phyloP scores from a whole-genome alignment of 2,888 invertebrate genomes.

The Entomobrya proxima region DNA sequence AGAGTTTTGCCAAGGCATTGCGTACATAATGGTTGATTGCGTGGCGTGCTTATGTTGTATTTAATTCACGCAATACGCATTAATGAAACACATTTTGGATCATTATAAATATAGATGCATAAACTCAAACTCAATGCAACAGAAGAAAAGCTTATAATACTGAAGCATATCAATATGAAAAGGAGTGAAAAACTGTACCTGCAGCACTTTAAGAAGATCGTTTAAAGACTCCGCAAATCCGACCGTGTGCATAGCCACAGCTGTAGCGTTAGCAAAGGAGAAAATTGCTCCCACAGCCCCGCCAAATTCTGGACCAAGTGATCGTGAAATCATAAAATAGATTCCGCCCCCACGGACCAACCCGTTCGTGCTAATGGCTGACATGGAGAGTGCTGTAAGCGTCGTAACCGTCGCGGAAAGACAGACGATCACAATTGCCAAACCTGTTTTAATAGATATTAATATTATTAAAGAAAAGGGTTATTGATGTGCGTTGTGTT shows the following conservation, averaged over 20 bases:
- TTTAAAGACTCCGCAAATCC: constrained; percentile 82
- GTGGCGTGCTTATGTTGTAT: too few species aligned
- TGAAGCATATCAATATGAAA: background rate
- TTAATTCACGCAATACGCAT: too few species aligned
- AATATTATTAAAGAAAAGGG: constrained; percentile 36
- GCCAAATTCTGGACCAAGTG: constrained; percentile 78
- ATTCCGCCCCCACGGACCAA: constrained; percentile 75
- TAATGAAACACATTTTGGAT: too few species aligned
- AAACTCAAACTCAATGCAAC: too few species aligned
- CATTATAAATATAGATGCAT: too few species aligned
- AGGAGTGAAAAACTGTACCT: constrained; percentile 58
- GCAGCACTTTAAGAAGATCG: constrained; percentile 78
- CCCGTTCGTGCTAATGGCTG: constrained; percentile 71
- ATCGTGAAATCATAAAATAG: constrained; percentile 75
- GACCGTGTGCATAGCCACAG: constrained; percentile 82
- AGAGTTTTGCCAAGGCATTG: too few species aligned
- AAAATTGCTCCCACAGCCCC: constrained; percentile 83
- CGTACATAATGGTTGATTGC: too few species aligned
- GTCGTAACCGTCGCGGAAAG: constrained; percentile 75
- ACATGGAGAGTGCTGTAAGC: constrained; percentile 74
- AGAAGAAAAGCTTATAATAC: background rate
- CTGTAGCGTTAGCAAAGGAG: constrained; percentile 82
- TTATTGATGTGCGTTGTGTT: constrained; percentile 34
- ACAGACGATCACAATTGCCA: constrained; percentile 75
- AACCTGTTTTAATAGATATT: constrained; percentile 65